A percentile compares a stretch with the other conserved stretches of the same genome.
phyloP scores from a whole-genome alignment of 2,888 invertebrate species.

The Platycheirus albimanus region DNA sequence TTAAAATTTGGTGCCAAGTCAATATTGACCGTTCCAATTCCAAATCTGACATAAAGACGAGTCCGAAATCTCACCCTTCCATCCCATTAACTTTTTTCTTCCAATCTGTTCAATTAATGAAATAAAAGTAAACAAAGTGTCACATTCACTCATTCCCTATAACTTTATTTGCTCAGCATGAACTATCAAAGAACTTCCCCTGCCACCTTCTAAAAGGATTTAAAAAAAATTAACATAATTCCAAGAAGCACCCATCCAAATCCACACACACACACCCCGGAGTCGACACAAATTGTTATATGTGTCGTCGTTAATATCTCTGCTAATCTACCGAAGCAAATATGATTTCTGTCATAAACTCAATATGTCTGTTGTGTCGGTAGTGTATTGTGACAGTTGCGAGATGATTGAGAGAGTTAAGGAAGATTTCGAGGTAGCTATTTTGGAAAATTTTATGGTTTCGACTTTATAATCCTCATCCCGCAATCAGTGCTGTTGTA shows the following conservation, averaged over 20 bases:
- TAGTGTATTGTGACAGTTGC: slow-evolving; percentile 72
- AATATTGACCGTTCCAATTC: no score
- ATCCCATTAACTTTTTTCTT: slow-evolving; percentile 53
- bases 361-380: slow-evolving; percentile 63
- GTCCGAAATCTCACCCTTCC: neutral
- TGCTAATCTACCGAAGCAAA: slow-evolving; percentile 74
- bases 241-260: slow-evolving; percentile 51
- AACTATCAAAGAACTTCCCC: slow-evolving; percentile 21
- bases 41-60: no score
- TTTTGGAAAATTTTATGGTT: slow-evolving; percentile 69
- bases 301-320: slow-evolving; percentile 70
- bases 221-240: slow-evolving; percentile 70
- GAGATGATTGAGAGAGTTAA: slow-evolving; percentile 67
- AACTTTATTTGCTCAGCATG: no score
- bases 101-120: slow-evolving; percentile 67
- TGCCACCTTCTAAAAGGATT: slow-evolving; percentile 9
- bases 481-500: slow-evolving; percentile 7
- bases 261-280: slow-evolving; percentile 34
- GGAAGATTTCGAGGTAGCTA: slow-evolving; percentile 56
- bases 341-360: slow-evolving; percentile 74
- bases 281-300: slow-evolving; percentile 52
- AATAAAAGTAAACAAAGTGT: slow-evolving; percentile 26
- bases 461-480: slow-evolving; percentile 49
- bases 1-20: no score
- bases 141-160: slow-evolving; percentile 20